A percentile compares a stretch with the other conserved stretches of the same genome.
phyloP scores from a whole-genome alignment of 2,888 invertebrate genomes.

The Acleris cristana region DNA sequence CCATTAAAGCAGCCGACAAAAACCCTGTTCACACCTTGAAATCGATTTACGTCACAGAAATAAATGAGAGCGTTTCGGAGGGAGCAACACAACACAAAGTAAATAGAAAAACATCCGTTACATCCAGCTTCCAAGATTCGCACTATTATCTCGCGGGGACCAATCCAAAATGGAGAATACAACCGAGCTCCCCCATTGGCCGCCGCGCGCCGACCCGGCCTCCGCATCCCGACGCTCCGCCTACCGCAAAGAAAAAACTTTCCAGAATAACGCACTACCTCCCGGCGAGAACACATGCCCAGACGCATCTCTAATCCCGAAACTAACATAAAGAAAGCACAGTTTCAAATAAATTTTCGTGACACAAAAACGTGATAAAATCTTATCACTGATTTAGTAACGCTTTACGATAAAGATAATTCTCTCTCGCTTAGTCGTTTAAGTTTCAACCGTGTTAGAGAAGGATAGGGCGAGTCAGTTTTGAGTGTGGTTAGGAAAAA shows the following conservation, averaged over 20 bases:
- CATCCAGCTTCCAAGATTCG: constrained; percentile 81
- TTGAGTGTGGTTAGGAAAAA: constrained; percentile 73
- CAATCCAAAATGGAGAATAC: constrained; percentile 67
- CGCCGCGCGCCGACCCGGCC: constrained; percentile 62
- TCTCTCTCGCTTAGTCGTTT: constrained; percentile 56
- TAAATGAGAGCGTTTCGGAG: constrained; percentile 73
- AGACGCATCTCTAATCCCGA: constrained; percentile 58
- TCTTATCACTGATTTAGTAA: constrained; percentile 64
- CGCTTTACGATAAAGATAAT: constrained; percentile 55
- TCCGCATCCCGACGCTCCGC: constrained; percentile 79
- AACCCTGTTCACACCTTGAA: constrained; percentile 67
- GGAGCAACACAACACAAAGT: constrained; percentile 60
- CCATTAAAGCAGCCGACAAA: constrained; percentile 50
- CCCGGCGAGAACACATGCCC: constrained; percentile 62
- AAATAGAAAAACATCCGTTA: constrained; percentile 71
- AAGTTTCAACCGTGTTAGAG: constrained; percentile 49
- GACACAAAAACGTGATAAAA: constrained; percentile 47
- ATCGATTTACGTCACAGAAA: constrained; percentile 73
- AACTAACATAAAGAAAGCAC: constrained; percentile 50
- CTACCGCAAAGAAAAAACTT: constrained; percentile 68
- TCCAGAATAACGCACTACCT: constrained; percentile 60
- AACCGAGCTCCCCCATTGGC: constrained; percentile 57
- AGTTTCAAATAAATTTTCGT: constrained; percentile 60
- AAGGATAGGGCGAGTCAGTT: constrained; percentile 62
- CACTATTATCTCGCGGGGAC: constrained; percentile 75